Conservation (phyloP, 1,140 invertebrate genomes). For the Platorchestia sp. region DNA sequence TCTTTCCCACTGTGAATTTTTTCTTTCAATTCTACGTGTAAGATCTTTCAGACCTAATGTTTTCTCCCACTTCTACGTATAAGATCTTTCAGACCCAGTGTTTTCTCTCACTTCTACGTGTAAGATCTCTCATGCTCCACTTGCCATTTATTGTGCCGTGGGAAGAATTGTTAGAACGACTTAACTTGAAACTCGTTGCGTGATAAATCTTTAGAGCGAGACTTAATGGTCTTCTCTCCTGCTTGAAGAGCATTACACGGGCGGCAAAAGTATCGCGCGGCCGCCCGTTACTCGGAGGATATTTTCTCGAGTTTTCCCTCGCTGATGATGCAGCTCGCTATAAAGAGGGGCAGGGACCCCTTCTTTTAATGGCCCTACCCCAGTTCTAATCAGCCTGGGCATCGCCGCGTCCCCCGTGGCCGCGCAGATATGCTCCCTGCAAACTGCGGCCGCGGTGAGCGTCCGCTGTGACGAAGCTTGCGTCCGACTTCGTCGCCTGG, state of each 20-base stretch:
- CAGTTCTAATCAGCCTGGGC: constrained; percentile 13
- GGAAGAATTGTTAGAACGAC: not conserved
- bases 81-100: not conserved
- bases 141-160: not conserved
- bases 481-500: too few relatives aligned
- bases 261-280: not conserved
- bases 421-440: not conserved
- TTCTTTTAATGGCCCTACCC: constrained; percentile 40
- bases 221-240: not conserved
- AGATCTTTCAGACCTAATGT: not conserved
- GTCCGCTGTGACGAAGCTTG: too few relatives aligned
- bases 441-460: not conserved
- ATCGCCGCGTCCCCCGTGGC: not conserved
- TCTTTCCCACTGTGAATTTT: too few relatives aligned
- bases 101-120: not conserved
- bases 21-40: too few relatives aligned
- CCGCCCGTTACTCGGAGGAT: not conserved
- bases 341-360: not conserved
- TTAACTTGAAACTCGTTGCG: not conserved
- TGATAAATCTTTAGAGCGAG: not conserved
- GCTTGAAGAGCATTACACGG: not conserved
- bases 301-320: constrained; percentile 4
- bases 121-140: not conserved
- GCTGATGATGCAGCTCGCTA: constrained; percentile 34
- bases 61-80: too few relatives aligned